Evolutionary conservation across 2,888 invertebrate species (phyloP), one percentile per base, ranked within the genome.

Genomic region (Drosophila fungiperda): DNA sequence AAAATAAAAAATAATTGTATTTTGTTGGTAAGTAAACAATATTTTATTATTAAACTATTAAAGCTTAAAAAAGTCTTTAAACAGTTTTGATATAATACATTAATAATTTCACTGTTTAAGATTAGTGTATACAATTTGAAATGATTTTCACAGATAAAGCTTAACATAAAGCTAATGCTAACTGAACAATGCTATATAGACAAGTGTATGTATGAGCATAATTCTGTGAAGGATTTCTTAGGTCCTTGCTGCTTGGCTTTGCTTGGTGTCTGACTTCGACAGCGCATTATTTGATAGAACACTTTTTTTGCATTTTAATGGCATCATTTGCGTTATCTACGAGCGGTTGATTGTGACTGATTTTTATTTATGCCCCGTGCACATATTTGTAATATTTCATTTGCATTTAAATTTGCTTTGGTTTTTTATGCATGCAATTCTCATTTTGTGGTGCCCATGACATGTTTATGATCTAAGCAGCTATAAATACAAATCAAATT

Each of bases 321-420:
- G 58, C 77, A 70, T 76, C 68, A 80, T 79, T 79, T 79, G 59
- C 40, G 69, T 57, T 74, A 59, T 72, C 55, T 55, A 62, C 38
- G 57, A n/a, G 54, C 40, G 48, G 42, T 50, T 67, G 66, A 77
- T 77, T 67, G 68, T 62, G 62, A 57, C 35, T 60, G 68, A 76
- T 68, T 76, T 76, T 72, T 68, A 72, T 78, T 63, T 73, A 72
- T 78, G 55, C 54, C 29, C 64, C 26, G 61, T 58, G 17, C 54
- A 55, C 23, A 64, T 62, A 59, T 72, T 64, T 73, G 60, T 64
- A 50, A 81, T 76, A 68, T 76, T 73, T 68, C 59, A 84, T 84
- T 84, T 84, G 86, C 87, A 88, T 85, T 88, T 79, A 79, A 79
- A 85, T 88, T 86, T 80, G 78, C 45, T 69, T 64, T 62, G 63